Percentiles rank a stretch among this genome's conserved stretches.
phyloP scores from a whole-genome alignment of 2,797 vertebrate genomes.

The Sebastes oblongus region DNA sequence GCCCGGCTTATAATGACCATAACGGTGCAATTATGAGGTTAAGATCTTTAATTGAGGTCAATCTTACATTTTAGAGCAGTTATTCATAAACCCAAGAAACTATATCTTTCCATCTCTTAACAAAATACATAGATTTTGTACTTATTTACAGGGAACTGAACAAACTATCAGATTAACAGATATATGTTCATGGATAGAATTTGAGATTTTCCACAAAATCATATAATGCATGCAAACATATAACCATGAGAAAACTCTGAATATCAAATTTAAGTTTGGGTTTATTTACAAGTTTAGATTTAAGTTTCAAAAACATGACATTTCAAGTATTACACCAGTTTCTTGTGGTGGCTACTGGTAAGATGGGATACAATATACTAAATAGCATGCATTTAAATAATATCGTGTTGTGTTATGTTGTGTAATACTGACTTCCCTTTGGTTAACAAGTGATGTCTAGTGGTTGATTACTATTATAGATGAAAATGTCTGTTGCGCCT shows the following conservation, averaged over 20 bases:
- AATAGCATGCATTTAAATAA: neutral
- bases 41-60: constrained; percentile 41
- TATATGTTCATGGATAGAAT: neutral
- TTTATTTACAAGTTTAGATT: neutral
- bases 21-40: constrained; percentile 16
- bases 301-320: neutral
- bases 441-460: neutral
- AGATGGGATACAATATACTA: neutral
- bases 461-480: neutral
- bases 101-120: constrained; percentile 86
- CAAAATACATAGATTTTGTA: constrained; percentile 91
- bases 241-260: neutral
- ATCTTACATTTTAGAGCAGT: constrained; percentile 84
- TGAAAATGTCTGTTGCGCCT: neutral
- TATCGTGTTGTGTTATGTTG: neutral
- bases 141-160: constrained; percentile 81
- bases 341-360: neutral
- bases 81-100: constrained; percentile 86
- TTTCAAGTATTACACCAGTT: neutral
- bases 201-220: neutral
- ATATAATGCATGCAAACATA: constrained; percentile 18
- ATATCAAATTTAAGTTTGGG: neutral
- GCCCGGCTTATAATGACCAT: neutral
- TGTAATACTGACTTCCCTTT: neutral
- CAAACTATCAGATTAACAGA: neutral